Percentiles rank a stretch among this genome's conserved stretches.
phyloP scores from a whole-genome alignment of 2,797 vertebrate species.

The Micropoecilia bifurca region DNA sequence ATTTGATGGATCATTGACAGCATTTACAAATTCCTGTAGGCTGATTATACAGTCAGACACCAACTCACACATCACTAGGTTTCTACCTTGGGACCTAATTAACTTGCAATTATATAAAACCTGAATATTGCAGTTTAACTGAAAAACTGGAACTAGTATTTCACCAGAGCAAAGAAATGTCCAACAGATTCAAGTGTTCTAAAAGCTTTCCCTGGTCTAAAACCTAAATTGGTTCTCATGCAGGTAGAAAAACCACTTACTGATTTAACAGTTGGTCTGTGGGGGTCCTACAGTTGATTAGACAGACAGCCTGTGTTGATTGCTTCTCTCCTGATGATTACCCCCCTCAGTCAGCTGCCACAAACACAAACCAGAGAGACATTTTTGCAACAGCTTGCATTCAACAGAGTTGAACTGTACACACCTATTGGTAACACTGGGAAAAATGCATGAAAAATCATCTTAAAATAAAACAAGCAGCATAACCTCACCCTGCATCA shows the following conservation, averaged over 20 bases:
- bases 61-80: background rate
- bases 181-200: background rate
- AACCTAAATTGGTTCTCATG: background rate
- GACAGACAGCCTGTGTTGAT: conserved; percentile 52
- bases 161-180: background rate
- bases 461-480: background rate
- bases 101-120: background rate
- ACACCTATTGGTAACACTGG: background rate
- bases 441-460: background rate
- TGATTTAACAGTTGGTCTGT: conserved; percentile 19
- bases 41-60: conserved; percentile 62
- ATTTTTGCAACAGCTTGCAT: background rate
- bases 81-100: background rate
- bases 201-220: background rate
- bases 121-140: background rate
- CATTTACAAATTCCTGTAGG: conserved; percentile 26
- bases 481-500: background rate
- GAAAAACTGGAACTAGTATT: background rate
- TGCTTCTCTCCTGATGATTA: conserved; percentile 59
- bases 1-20: conserved; percentile 49
- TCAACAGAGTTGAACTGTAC: conserved; percentile 9
- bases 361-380: conserved; percentile 1
- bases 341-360: conserved; percentile 17
- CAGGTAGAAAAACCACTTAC: background rate
- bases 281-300: conserved; percentile 62